Conservation (phyloP, 2,113 vertebrate species). For the Eretmochelys imbricata region DNA sequence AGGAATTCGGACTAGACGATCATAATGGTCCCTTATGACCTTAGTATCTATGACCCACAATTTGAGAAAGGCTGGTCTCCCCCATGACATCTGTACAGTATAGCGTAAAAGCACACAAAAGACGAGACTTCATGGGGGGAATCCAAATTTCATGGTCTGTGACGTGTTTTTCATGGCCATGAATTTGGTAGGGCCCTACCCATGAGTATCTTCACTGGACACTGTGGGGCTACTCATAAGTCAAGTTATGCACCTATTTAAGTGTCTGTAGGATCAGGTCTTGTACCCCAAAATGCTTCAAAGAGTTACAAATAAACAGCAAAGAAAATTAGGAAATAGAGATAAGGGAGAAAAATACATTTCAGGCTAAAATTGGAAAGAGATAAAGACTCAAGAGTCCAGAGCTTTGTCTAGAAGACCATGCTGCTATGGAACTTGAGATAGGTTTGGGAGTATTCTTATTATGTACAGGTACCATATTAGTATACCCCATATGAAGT, state of each 20-base stretch:
- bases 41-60: no score
- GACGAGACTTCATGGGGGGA: no score
- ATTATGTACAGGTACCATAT: constrained; percentile 25
- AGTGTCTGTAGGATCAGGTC: not conserved
- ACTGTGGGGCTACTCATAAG: not conserved
- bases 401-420: not conserved
- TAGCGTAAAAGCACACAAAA: no score
- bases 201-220: not conserved
- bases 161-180: no score
- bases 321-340: not conserved
- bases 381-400: not conserved
- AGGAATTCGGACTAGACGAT: no score
- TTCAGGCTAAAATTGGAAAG: not conserved
- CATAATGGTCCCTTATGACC: no score
- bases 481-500: not conserved
- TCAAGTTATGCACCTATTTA: not conserved
- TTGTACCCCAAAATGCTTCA: not conserved
- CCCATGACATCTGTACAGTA: no score
- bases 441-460: constrained; percentile 27
- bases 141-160: no score
- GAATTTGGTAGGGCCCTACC: not conserved
- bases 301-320: not conserved
- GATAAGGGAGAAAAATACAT: not conserved
- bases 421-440: constrained; percentile 13
- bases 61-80: no score